A percentile compares a stretch with the other conserved stretches of the same genome.
These are phyloP conservation scores for Oxygymnocypris stewartii DNA, from an alignment of 2,113 vertebrate species.

Conservation along the genomic window DNA sequence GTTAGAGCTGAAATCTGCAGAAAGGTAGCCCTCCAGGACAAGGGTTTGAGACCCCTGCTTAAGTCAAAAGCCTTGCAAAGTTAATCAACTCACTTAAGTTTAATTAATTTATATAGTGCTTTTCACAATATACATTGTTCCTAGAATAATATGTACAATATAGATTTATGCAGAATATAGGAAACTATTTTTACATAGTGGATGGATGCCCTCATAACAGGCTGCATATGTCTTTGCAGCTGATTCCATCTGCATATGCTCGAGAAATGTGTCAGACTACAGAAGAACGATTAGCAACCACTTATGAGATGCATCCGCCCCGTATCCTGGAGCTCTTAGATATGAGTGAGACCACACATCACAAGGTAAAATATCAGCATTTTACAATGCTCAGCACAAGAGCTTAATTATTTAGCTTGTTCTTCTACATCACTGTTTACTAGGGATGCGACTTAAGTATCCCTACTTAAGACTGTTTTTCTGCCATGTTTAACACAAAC, in stretches of 20 bases:
- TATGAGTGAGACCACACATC: constrained; percentile 74
- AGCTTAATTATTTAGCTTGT: not conserved
- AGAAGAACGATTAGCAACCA: constrained; percentile 76
- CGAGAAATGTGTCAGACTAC: constrained; percentile 82
- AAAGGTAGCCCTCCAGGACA: not conserved
- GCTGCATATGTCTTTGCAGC: constrained; percentile 70
- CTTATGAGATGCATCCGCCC: constrained; percentile 67
- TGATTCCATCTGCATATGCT: constrained; percentile 83
- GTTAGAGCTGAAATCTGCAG: not conserved
- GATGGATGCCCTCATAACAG: not conserved
- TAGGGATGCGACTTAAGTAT: too few species aligned
- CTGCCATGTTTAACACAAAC: too few species aligned
- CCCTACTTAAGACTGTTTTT: too few species aligned
- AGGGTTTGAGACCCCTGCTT: too few species aligned
- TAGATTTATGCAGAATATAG: not conserved
- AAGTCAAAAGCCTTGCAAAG: too few species aligned
- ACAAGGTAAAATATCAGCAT: constrained; percentile 78
- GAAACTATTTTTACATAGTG: not conserved
- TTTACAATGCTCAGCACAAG: not conserved
- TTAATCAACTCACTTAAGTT: too few species aligned
- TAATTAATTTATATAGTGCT: not conserved
- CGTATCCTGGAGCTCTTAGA: constrained; percentile 78
- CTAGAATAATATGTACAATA: not conserved
- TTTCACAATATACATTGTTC: not conserved
- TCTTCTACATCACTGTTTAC: constrained; percentile 15